Evolutionary conservation across 2,113 vertebrate genomes (phyloP).

Genomic region (Canis aureus): DNA sequence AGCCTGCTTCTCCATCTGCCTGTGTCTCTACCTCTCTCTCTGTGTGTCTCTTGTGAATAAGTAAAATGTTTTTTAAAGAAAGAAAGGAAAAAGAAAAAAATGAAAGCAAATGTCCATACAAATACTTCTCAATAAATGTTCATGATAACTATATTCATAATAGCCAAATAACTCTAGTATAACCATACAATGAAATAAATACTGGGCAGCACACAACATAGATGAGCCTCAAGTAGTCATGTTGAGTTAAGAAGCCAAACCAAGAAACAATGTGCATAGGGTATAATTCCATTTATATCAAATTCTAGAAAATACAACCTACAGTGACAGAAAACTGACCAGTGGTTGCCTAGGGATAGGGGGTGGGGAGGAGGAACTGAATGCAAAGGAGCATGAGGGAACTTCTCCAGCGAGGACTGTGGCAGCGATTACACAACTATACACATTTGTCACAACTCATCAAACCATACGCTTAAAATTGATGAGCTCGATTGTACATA

Average conservation of each 20-base stretch:
- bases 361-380: no score
- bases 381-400: not conserved
- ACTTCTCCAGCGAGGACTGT: not conserved
- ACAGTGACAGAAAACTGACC: not conserved
- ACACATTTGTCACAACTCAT: not conserved
- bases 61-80: no score
- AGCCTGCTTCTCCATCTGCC: no score
- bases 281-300: not conserved
- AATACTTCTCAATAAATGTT: not conserved
- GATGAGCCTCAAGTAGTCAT: not conserved
- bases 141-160: not conserved
- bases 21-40: no score
- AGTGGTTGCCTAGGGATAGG: not conserved
- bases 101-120: not conserved
- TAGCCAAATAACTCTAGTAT: not conserved
- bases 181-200: not conserved
- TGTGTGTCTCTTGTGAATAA: no score
- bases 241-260: not conserved
- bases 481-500: not conserved
- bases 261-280: not conserved
- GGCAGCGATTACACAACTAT: not conserved
- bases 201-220: not conserved
- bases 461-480: not conserved
- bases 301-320: constrained; percentile 32
- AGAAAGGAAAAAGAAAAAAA: not conserved